Evolutionary conservation across 2,888 invertebrate genomes (phyloP), one percentile per base, ranked within the genome.

Genomic region (Globia sparganii): DNA sequence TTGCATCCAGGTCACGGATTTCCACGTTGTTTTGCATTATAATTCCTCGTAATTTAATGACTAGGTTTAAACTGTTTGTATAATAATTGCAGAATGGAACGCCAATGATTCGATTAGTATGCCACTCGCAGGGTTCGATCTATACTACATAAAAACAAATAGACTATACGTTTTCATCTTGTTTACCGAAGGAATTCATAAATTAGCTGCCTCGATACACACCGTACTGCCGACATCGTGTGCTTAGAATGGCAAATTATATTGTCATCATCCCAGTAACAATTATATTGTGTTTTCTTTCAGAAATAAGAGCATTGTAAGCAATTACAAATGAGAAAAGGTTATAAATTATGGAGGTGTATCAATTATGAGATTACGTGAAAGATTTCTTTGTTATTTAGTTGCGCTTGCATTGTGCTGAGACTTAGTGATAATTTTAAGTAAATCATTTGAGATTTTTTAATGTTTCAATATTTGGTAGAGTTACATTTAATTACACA

Each of bases 401-500:
- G 43, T 49, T 69, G 46, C 59, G 49, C 21, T 77, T 77, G 68
- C 64, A 62, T 75, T 66, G 81, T 81, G 85, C 56, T 59, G 58
- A 69, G 61, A 66, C 37, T 74, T 53, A 0, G 59, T 72, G 61
- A 70, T 61, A 31, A 49, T 53, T 62, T 43, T 61, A 58, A 40
- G 59, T 46, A 56, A 80, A 70, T 25, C 3, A 40, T 69, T 69
- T 56, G 31, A 9, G 34, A 68, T 31, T 64, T 46, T 61, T 56
- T 34, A 66, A 73, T 65, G 28, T 67, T 72, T 64, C 25, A 62
- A 37, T 75, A 72, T 71, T 77, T 74, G 66, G 74, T 77, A 72
- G 58, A 58, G 70, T 64, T 62, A 87, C 69, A 75, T 75, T 75
- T 71, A 82, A 84, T 78, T 75, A 72, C 76, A 86, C 64, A 77